Evolutionary conservation across 1,140 invertebrate genomes (phyloP), one percentile per base, ranked within the genome.

Genomic region (Hycleus cichorii): DNA sequence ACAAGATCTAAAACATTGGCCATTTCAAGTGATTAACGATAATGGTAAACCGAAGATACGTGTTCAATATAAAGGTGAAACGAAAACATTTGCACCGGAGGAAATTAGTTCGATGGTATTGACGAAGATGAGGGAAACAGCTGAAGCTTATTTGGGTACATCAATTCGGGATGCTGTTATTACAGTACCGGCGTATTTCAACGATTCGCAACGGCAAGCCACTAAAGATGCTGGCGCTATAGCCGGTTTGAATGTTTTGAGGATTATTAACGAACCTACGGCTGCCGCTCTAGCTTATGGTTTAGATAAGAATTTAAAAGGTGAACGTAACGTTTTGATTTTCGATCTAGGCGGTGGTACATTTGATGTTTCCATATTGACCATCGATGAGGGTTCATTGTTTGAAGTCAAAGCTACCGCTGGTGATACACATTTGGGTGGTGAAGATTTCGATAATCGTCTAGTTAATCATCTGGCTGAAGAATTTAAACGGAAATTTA

Each of bases 291-390:
- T 89, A 2, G 85, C 85, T 9, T 88, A 87, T 67, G 85, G 85
- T 8, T 71, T 87, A 2, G 83, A 84, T 60, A 85, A 83, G 59
- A 82, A 85, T 25, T 67, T 82, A 2, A 76, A 81, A 77, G 85
- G 86, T 0, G 78, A 80, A 40, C 70, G 74, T 47, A 83, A 80
- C 47, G 75, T 84, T 2, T 65, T 79, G 3, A 77, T 83, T 11
- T 84, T 80, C 60, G 82, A 84, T 65, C 68, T 84, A n/a, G 83
- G 83, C 8, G 82, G 82, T 9, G 81, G 81, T 6, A 83, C 82
- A 24, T 81, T 83, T 24, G 88, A 91, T 72, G 88, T 91, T 1
- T 90, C 88, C 1, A 80, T 91, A 43, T 65, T 91, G 3, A 81
- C 79, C 3, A 88, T 91, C 62, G 81, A 82, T 46, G 82, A 88